Evolutionary conservation across 2,113 vertebrate species (phyloP), one percentile per base, ranked within the genome.

Genomic region (Rissa tridactyla): DNA sequence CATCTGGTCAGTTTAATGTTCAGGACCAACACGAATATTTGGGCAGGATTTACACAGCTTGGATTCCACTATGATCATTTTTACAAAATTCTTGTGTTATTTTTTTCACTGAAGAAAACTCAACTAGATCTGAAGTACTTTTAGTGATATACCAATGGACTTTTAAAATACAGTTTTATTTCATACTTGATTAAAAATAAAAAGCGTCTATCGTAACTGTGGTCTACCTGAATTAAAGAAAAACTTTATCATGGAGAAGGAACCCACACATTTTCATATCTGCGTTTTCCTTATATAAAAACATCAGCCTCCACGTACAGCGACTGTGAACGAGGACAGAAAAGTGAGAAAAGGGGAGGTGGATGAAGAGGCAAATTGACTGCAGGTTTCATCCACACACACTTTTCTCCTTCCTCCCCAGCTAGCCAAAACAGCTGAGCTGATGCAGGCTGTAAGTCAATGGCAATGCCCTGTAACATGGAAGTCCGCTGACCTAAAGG

Each of bases 231-330:
- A 49, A n/a, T 62, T 80, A 6, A 32, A 75, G 40, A 47, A 25
- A 62, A 32, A 40, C 42, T 42, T 69, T 49, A 32, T 6, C 12
- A 26, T 9, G 10, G 19, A 52, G 38, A 52, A 88, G 52, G 86
- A 20, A 1, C 0, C 4, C 36, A 13, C 36, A 58, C 2, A 20
- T 57, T 68, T 87, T 68, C 16, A 15, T 36, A 40, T 32, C 42
- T 52, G 11, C 49, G 10, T 47, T 82, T 62, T 52, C 54, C 34
- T 78, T 34, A 25, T 12, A 27, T 34, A 51, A 54, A 65, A 65
- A 27, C 30, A 55, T 55, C 2, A 2, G 9, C 20, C 38, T 86
- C 21, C 23, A 58, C 0, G 0, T 32, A 62, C 29, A 40, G 7
- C 13, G 30, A 60, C 61, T 34, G 34, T 17, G 32, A 80, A 54